A percentile compares a stretch with the other conserved stretches of the same genome.
Conservation (phyloP, 2,888 invertebrate species). For the Leistus spinibarbis region DNA sequence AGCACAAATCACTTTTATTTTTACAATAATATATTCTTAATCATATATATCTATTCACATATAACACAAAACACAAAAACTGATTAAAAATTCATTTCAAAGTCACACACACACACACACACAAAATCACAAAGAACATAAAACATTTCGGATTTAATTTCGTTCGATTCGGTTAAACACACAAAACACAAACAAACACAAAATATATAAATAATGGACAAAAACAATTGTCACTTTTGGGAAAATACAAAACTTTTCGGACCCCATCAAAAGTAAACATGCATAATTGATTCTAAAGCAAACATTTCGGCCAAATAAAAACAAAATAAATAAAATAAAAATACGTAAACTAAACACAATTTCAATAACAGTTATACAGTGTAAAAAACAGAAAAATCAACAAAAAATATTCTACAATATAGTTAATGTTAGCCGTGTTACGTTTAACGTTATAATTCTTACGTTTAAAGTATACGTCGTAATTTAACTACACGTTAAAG, state of each 20-base stretch:
- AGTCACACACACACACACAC: background rate
- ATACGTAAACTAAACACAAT: too few species aligned
- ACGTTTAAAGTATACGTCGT: conserved; percentile 43
- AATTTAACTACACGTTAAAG: conserved; percentile 41
- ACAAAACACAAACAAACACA: background rate
- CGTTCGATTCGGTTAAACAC: background rate
- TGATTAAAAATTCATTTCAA: background rate
- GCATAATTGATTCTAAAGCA: conserved; percentile 39
- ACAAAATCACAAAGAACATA: background rate
- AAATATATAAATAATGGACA: conserved; percentile 22
- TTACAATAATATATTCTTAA: conserved; percentile 40
- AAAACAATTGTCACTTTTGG: conserved; percentile 53
- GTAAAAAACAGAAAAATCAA: conserved; percentile 41
- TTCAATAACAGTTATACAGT: conserved; percentile 34
- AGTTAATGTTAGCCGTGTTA: conserved; percentile 49
- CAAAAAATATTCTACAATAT: conserved; percentile 43
- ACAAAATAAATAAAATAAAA: conserved; percentile 15
- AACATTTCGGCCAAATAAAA: conserved; percentile 29
- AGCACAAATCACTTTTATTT: conserved; percentile 26
- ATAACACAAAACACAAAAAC: conserved; percentile 20
- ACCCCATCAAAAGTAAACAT: conserved; percentile 46
- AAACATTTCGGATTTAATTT: background rate
- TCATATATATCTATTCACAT: conserved; percentile 20
- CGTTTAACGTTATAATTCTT: conserved; percentile 42
- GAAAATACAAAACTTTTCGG: conserved; percentile 52